Base-by-base conservation (phyloP, 92 coral and sea anemone genomes). In the Ricordea florida region DNA sequence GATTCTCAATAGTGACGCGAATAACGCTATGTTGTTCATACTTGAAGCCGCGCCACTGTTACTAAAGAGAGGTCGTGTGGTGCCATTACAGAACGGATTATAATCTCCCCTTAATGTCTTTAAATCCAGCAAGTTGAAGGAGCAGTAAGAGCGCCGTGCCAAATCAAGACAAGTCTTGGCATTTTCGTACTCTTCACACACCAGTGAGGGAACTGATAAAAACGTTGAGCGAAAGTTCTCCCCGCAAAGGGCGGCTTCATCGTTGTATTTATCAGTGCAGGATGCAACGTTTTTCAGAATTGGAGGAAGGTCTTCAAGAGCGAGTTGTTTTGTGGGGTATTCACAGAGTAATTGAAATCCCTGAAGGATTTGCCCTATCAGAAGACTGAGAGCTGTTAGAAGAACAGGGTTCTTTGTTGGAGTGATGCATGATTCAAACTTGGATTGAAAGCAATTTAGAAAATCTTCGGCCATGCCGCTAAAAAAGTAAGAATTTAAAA, bases 41-140 rank as follows among this genome's bases (percentile, higher is more conserved):
- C 36, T 24, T 15, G 2, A 15, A 38, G 15, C 34, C 10, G 1
- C 26, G 3, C 74, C 61, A 50, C 1, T 48, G 31, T 49, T 61
- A 4, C 13, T 33, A 9, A 50, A 69, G 13, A 69, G 17, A 10
- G 79, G 69, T 9, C 35, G 35, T 1, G 79, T 72, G 56, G 57
- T 59, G 58, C 43, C 57, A 10, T 72, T 67, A 24, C 68, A 72
- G 29, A 72, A 57, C 57, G 79, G 79, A 20, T 57, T 72, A 6
- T 10, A 30, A 29, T 41, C 31, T 4, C 46, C 79, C 56, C 1
- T 17, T 26, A 72, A 67, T 4, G 46, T 43, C 31, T 18, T 21
- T 2, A 33, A 56, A 7, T 24, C 21, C 3, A 22, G 57, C 11
- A 23, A 5, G n/a, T 23, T 55, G 10, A 72, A 72, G 6, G 44